These are phyloP conservation scores for Ageneiosus marmoratus DNA, from an alignment of 2,113 vertebrate species.

Conservation along the genomic window DNA sequence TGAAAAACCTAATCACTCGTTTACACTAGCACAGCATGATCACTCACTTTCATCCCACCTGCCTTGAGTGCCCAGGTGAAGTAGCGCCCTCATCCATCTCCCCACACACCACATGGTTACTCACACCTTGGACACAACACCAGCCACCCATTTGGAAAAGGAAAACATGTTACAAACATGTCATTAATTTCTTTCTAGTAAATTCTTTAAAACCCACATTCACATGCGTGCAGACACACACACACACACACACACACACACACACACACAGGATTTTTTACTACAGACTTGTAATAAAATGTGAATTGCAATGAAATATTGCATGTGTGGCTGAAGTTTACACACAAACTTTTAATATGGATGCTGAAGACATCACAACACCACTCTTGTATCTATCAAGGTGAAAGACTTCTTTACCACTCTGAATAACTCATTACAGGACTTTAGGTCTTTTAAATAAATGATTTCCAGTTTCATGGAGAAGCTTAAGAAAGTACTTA, in stretches of 20 bases:
- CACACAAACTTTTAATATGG: not conserved
- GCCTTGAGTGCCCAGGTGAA: conserved; percentile 30
- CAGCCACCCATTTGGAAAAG: conserved; percentile 18
- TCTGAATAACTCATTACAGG: not conserved
- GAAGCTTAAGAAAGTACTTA: not conserved
- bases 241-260: not conserved
- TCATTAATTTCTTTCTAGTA: not conserved
- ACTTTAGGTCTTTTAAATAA: not conserved
- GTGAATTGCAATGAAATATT: too few species aligned
- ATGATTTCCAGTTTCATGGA: not conserved
- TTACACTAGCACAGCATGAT: conserved; percentile 33
- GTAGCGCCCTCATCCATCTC: conserved; percentile 25
- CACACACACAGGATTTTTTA: not conserved
- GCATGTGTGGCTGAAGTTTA: not conserved
- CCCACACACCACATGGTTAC: conserved; percentile 9
- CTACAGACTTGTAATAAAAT: not conserved
- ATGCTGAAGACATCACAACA: not conserved
- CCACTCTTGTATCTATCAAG: not conserved
- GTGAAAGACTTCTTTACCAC: not conserved
- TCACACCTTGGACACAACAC: conserved; percentile 10
- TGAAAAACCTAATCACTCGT: conserved; percentile 46
- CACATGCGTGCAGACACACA: not conserved
- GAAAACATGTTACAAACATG: not conserved
- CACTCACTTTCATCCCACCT: conserved; percentile 35
- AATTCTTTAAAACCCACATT: not conserved